phyloP scores from a whole-genome alignment of 2,888 invertebrate genomes.

The Vannuccia rotundouncinata region DNA sequence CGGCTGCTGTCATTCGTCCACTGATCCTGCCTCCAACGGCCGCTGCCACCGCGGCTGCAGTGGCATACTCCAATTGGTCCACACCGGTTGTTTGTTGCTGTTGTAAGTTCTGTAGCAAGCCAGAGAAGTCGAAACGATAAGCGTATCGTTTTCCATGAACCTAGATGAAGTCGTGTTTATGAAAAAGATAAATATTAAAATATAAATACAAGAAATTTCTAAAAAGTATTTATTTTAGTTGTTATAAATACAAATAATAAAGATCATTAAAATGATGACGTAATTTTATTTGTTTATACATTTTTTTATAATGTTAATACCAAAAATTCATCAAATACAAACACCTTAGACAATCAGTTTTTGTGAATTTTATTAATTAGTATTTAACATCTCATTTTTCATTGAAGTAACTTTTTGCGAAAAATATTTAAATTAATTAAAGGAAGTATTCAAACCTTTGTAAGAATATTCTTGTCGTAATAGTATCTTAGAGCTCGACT shows the following conservation, averaged over 20 bases:
- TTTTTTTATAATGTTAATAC: background rate
- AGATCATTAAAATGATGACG: background rate
- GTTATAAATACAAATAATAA: background rate
- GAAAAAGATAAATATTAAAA: background rate
- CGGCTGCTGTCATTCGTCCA: constrained; percentile 28
- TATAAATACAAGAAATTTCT: background rate
- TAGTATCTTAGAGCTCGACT: constrained; percentile 53
- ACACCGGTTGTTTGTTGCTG: constrained; percentile 28
- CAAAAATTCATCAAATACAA: too few relatives aligned
- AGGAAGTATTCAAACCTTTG: constrained; percentile 45
- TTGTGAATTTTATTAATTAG: too few relatives aligned
- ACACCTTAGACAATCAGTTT: too few relatives aligned
- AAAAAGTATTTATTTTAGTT: background rate
- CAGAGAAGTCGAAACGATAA: constrained; percentile 34
- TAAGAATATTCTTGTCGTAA: constrained; percentile 55
- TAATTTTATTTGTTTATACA: background rate
- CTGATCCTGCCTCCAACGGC: constrained; percentile 12
- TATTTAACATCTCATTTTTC: too few relatives aligned
- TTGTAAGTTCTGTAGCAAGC: constrained; percentile 33
- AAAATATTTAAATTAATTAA: too few relatives aligned
- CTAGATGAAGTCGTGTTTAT: background rate
- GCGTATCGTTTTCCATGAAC: constrained; percentile 35
- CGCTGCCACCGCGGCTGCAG: constrained; percentile 28
- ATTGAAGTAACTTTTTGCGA: too few relatives aligned
- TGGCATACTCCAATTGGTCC: constrained; percentile 30